A percentile compares a stretch with the other conserved stretches of the same genome.
Conservation (phyloP, 2,888 invertebrate genomes). For the Pinctada fucata region DNA sequence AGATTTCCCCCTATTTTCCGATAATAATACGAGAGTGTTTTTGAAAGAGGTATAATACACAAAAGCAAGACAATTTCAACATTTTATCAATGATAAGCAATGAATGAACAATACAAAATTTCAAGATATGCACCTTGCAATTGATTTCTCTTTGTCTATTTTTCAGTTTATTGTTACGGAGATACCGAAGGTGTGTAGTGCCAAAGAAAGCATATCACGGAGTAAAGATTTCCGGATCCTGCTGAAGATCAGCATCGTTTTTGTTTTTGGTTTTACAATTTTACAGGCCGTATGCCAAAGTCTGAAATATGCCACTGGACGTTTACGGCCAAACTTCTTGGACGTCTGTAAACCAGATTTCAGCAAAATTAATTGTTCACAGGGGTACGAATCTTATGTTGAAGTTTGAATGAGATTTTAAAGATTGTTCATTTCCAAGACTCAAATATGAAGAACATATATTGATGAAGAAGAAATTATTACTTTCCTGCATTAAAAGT, state of each 20-base stretch:
- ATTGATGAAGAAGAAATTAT: no score
- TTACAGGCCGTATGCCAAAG: slow-evolving; percentile 30
- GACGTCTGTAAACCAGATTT: slow-evolving; percentile 87
- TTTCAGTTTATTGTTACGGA: slow-evolving; percentile 32
- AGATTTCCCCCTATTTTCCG: no score
- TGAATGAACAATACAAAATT: no score
- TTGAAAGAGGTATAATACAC: no score
- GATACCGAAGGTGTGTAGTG: slow-evolving; percentile 12
- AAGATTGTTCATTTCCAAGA: background rate
- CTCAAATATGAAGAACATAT: background rate
- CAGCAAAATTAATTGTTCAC: slow-evolving; percentile 45
- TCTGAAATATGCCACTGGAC: slow-evolving; percentile 92
- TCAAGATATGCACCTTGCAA: no score
- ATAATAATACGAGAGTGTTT: no score
- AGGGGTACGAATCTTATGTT: slow-evolving; percentile 42
- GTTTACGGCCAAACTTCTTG: slow-evolving; percentile 95
- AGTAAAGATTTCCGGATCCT: slow-evolving; percentile 26
- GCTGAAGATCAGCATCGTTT: slow-evolving; percentile 26
- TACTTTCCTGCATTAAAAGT: no score
- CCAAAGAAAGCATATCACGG: slow-evolving; percentile 1
- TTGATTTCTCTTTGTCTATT: no score
- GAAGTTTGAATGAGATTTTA: background rate
- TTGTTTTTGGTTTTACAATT: slow-evolving; percentile 38
- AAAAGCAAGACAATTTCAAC: no score
- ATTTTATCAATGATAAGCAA: no score